Evolutionary conservation across 2,888 invertebrate species (phyloP).

Genomic region (Lottia gigantea): DNA sequence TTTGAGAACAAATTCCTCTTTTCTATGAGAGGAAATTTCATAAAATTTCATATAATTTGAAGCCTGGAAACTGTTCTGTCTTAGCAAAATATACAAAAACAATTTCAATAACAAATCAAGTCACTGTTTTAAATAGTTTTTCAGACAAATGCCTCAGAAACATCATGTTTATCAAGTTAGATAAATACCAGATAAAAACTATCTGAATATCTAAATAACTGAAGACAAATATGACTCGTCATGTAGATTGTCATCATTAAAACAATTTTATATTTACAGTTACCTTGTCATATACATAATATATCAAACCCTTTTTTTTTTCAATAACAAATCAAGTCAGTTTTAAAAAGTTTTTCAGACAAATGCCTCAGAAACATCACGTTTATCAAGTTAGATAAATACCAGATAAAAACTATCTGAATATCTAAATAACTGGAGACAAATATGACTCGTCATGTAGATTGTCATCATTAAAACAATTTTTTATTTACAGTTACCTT

Average conservation of each 20-base stretch:
- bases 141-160: slow-evolving; percentile 7
- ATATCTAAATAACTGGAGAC: not conserved
- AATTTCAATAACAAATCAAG: no score
- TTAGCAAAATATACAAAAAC: no score
- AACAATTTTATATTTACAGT: not conserved
- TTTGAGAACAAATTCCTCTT: no score
- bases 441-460: slow-evolving; percentile 8
- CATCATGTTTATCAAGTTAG: slow-evolving; percentile 2
- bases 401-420: not conserved
- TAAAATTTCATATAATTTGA: no score
- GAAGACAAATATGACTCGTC: not conserved
- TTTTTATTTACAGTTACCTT: no score
- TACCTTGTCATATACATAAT: not conserved
- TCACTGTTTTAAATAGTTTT: not conserved
- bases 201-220: not conserved
- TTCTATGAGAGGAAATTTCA: no score
- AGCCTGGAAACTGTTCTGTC: no score
- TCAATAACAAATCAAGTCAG: no score
- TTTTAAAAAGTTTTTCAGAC: slow-evolving; percentile 8
- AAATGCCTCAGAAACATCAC: slow-evolving; percentile 4
- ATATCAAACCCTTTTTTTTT: no score
- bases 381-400: not conserved
- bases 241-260: slow-evolving; percentile 1
- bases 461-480: not conserved
- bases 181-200: not conserved